phyloP scores from a whole-genome alignment of 2,888 invertebrate genomes.

The Caenorhabditis angaria region DNA sequence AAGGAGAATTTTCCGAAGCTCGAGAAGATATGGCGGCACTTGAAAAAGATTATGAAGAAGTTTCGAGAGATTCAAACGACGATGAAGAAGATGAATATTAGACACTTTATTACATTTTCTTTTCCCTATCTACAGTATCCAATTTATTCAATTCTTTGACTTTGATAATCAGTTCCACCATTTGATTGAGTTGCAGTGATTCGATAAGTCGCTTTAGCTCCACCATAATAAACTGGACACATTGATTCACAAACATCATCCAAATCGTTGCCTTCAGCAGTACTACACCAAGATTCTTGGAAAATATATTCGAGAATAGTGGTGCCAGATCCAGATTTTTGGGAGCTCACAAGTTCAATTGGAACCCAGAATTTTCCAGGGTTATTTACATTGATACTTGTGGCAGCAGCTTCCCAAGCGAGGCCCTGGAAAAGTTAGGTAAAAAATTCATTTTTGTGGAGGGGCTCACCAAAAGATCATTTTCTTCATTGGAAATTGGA shows the following conservation, averaged over 20 bases:
- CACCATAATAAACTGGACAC: conserved; percentile 52
- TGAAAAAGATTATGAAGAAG: conserved; percentile 65
- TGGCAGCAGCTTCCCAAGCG: conserved; percentile 55
- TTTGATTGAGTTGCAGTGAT: conserved; percentile 38
- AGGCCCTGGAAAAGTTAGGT: conserved; percentile 24
- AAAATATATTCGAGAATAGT: conserved; percentile 42
- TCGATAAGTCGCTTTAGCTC: conserved; percentile 44
- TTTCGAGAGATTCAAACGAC: conserved; percentile 28
- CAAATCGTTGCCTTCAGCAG: conserved; percentile 47
- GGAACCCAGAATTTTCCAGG: conserved; percentile 48
- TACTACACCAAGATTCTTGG: conserved; percentile 54
- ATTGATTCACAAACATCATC: conserved; percentile 58
- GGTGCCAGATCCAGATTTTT: conserved; percentile 29
- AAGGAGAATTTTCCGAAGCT: conserved; percentile 71
- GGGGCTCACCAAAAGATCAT: neutral
- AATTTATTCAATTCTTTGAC: conserved; percentile 28
- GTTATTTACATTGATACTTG: conserved; percentile 45
- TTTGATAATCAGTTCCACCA: conserved; percentile 28
- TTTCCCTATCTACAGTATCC: neutral
- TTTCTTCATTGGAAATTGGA: neutral
- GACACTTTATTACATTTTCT: neutral
- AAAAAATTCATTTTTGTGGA: too few species aligned
- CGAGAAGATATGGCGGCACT: conserved; percentile 67
- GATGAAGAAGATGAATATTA: conserved; percentile 10
- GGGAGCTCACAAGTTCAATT: conserved; percentile 27